phyloP scores from a whole-genome alignment of 2,113 vertebrate genomes.

The Calypte anna region DNA sequence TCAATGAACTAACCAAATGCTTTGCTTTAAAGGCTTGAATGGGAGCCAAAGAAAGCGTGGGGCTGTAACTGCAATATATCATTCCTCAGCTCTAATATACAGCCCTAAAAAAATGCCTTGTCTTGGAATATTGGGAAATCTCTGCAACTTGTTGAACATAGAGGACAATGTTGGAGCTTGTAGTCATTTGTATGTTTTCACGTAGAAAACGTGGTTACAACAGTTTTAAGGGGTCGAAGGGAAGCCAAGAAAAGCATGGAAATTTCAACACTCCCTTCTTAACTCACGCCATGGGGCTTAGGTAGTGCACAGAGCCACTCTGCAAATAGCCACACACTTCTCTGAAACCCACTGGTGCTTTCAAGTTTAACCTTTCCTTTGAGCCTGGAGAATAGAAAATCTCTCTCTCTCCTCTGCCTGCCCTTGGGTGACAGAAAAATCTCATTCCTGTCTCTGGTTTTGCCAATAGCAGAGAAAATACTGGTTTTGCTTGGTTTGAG shows the following conservation, averaged over 20 bases:
- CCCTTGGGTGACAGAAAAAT: neutral
- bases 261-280: neutral
- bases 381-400: neutral
- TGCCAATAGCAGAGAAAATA: neutral
- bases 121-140: constrained; percentile 25
- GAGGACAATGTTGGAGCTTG: neutral
- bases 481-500: neutral
- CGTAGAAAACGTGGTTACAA: neutral
- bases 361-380: neutral
- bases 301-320: neutral
- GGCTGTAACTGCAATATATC: neutral
- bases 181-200: neutral
- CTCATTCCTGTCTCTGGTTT: neutral
- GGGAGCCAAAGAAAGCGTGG: neutral
- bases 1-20: constrained; percentile 40
- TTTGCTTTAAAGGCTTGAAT: neutral
- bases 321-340: neutral
- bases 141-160: neutral
- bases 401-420: neutral
- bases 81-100: neutral
- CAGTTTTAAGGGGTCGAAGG: neutral
- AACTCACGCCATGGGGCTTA: neutral
- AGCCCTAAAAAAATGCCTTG: neutral
- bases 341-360: neutral
- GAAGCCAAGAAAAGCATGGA: neutral